Conservation (phyloP, 2,888 invertebrate genomes). For the Odontothrips loti region DNA sequence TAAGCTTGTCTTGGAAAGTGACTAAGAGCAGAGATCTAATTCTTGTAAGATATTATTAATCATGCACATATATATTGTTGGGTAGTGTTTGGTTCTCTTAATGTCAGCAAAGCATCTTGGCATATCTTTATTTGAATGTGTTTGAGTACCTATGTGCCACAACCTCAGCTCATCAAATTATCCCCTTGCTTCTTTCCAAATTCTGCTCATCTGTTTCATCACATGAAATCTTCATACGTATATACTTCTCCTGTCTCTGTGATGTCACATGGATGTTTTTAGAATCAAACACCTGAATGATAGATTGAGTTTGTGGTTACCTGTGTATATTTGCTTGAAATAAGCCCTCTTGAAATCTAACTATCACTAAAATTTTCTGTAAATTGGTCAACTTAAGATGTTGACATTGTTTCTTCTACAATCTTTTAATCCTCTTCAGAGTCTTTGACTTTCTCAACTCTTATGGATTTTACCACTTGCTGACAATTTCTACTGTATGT, state of each 20-base stretch:
- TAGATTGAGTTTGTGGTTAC: background rate
- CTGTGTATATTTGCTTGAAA: background rate
- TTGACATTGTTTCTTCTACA: background rate
- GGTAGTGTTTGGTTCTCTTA: slow-evolving; percentile 5
- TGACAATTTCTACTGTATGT: background rate
- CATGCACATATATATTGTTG: slow-evolving; percentile 20
- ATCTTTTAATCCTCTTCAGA: background rate
- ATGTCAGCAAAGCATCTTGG: slow-evolving; percentile 20
- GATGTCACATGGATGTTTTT: background rate
- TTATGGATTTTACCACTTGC: background rate
- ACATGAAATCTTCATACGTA: background rate
- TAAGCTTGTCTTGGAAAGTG: slow-evolving; percentile 8
- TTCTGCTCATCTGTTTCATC: background rate
- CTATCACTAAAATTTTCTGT: background rate
- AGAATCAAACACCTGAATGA: background rate
- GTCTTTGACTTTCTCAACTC: background rate
- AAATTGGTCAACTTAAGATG: background rate
- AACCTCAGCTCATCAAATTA: slow-evolving; percentile 10
- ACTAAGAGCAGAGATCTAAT: background rate
- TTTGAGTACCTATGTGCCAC: slow-evolving; percentile 9
- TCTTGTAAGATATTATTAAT: background rate
- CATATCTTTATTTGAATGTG: slow-evolving; percentile 13
- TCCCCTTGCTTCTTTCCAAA: background rate
- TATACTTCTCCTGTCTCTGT: background rate
- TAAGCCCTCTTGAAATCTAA: background rate